Conservation (phyloP, 2,797 vertebrate species). For the Serranus cabrilla region DNA sequence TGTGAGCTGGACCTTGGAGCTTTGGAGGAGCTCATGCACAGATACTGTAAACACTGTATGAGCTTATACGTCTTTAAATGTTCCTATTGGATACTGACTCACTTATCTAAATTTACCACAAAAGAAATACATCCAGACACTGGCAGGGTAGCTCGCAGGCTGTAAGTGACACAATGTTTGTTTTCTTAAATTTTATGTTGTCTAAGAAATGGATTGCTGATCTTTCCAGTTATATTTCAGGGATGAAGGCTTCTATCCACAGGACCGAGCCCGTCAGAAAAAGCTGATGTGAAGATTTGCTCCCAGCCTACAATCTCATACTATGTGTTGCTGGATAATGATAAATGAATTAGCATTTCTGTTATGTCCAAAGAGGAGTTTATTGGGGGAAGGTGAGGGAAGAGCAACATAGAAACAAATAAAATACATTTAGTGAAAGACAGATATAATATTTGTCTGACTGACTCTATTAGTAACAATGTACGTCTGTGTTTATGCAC, state of each 20-base stretch:
- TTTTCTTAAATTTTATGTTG: slow-evolving; percentile 7
- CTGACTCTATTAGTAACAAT: neutral
- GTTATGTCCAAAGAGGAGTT: neutral
- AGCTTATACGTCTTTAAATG: slow-evolving; percentile 1
- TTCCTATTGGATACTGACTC: slow-evolving; percentile 6
- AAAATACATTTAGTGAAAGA: neutral
- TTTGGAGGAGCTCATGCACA: slow-evolving; percentile 35
- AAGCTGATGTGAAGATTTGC: neutral
- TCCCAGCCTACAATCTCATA: neutral
- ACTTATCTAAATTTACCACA: slow-evolving; percentile 6
- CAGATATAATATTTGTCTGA: neutral
- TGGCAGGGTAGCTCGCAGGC: neutral
- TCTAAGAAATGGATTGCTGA: slow-evolving; percentile 12
- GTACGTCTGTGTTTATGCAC: too few species aligned
- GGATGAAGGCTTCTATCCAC: slow-evolving; percentile 6
- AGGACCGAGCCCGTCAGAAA: neutral
- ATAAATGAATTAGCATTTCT: neutral
- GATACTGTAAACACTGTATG: slow-evolving; percentile 17
- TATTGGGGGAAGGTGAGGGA: too few species aligned
- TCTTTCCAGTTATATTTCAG: neutral
- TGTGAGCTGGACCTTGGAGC: slow-evolving; percentile 36
- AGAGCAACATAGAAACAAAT: too few species aligned
- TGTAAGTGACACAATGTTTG: slow-evolving; percentile 12
- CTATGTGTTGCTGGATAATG: neutral
- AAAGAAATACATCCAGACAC: neutral